Conservation (phyloP, 2,888 invertebrate species). For the Leucophenga maculata region DNA sequence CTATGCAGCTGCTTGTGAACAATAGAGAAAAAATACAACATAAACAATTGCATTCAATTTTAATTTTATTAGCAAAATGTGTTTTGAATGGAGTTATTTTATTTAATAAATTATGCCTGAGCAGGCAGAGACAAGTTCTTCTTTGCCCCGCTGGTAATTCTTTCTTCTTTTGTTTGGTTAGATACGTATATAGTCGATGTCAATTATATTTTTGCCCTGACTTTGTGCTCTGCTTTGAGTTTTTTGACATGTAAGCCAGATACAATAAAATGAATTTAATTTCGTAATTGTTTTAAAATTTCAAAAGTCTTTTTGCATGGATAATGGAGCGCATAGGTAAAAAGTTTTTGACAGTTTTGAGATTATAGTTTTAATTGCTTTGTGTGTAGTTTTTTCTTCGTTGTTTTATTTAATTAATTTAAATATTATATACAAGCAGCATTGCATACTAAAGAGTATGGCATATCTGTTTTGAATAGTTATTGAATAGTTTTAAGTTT, state of each 20-base stretch:
- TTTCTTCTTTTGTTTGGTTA: background rate
- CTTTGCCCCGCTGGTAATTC: background rate
- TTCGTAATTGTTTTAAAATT: background rate
- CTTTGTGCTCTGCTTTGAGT: background rate
- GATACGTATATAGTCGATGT: background rate
- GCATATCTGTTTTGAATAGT: no score
- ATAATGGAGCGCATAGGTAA: no score
- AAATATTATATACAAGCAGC: no score
- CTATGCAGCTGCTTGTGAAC: background rate
- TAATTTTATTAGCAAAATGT: conserved; percentile 20
- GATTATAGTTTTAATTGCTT: no score
- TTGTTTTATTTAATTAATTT: no score
- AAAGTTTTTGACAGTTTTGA: no score
- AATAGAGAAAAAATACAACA: background rate
- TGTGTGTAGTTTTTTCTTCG: no score
- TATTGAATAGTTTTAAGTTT: no score
- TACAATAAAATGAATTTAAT: no score
- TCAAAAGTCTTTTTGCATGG: no score
- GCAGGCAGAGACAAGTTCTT: background rate
- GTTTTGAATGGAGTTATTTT: conserved; percentile 16
- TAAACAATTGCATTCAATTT: conserved; percentile 17
- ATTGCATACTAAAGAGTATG: no score
- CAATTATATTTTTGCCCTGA: background rate
- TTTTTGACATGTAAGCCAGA: background rate
- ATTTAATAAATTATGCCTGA: conserved; percentile 23